Evolutionary conservation across 2,797 vertebrate species (phyloP).

Genomic region (Yasuhikotakia modesta): DNA sequence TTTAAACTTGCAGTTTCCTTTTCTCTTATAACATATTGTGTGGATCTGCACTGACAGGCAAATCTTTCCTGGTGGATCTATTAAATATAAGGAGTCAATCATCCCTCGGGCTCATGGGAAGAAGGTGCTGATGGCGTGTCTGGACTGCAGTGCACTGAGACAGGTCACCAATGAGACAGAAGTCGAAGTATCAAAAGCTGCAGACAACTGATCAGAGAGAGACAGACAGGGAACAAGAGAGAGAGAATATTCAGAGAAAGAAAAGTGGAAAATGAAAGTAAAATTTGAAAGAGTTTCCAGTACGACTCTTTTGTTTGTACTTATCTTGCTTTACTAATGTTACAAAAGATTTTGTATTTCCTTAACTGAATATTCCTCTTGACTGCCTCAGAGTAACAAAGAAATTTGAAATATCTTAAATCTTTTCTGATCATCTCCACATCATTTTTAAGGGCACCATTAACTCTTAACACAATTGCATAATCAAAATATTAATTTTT

Average conservation of each 20-base stretch:
- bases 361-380: neutral
- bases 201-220: neutral
- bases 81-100: constrained; percentile 76
- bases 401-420: neutral
- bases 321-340: neutral
- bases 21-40: too few relatives aligned
- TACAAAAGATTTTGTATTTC: neutral
- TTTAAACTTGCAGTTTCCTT: too few relatives aligned
- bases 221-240: neutral
- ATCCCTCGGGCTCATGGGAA: constrained; percentile 67
- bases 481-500: constrained; percentile 5
- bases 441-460: too few relatives aligned
- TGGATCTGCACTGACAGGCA: constrained; percentile 45
- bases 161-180: constrained; percentile 79
- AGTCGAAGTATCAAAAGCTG: neutral
- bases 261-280: neutral
- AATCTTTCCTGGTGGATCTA: constrained; percentile 65
- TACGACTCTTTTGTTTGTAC: neutral
- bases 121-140: constrained; percentile 50
- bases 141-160: constrained; percentile 75
- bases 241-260: neutral
- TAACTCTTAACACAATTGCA: neutral
- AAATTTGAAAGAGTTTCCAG: neutral
- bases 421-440: neutral
- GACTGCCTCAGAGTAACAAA: neutral